Conservation (phyloP, 2,797 vertebrate genomes). For the Sebastes paucispinis region DNA sequence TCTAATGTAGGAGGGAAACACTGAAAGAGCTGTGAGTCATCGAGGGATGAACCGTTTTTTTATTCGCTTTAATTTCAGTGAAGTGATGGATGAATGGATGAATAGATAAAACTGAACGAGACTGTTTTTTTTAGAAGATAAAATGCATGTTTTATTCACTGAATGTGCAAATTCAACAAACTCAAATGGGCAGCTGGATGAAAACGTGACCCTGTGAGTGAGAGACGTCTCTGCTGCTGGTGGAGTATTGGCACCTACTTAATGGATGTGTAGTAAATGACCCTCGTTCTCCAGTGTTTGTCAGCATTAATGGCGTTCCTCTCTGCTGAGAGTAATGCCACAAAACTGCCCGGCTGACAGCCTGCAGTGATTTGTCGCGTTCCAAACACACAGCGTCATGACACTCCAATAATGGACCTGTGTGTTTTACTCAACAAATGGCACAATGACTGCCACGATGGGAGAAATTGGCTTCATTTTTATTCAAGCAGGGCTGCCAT, state of each 20-base stretch:
- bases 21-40: neutral
- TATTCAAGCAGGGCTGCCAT: slow-evolving; percentile 84
- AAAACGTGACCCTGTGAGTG: slow-evolving; percentile 55
- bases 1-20: slow-evolving; percentile 7
- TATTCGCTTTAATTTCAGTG: slow-evolving; percentile 17
- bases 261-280: slow-evolving; percentile 84
- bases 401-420: slow-evolving; percentile 78
- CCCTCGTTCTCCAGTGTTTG: slow-evolving; percentile 75
- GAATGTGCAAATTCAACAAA: neutral
- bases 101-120: neutral
- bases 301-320: slow-evolving; percentile 77
- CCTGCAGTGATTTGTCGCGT: slow-evolving; percentile 76
- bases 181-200: slow-evolving; percentile 20
- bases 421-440: slow-evolving; percentile 80
- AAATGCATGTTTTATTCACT: neutral
- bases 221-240: slow-evolving; percentile 54
- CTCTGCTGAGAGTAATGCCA: slow-evolving; percentile 78
- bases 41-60: neutral
- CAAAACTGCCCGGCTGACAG: slow-evolving; percentile 72
- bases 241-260: slow-evolving; percentile 79
- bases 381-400: slow-evolving; percentile 73
- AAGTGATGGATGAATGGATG: neutral
- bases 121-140: neutral
- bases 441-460: slow-evolving; percentile 68
- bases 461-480: slow-evolving; percentile 73